Evolutionary conservation across 2,797 vertebrate genomes (phyloP).

Genomic region (Microhierax caerulescens): DNA sequence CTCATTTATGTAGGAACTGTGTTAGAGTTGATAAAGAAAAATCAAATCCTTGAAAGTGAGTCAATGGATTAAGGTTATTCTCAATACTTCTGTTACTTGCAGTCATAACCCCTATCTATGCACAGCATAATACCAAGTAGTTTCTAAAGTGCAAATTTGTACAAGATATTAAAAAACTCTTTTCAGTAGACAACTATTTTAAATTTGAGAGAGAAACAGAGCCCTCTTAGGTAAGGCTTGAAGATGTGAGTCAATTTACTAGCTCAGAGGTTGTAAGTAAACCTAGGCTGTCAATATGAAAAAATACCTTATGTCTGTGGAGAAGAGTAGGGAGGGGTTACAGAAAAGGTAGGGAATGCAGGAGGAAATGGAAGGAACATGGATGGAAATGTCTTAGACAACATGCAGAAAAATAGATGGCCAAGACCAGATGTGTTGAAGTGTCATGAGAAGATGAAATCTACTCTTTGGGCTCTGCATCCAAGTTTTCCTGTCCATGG

Average conservation of each 20-base stretch:
- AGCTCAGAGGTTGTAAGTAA: neutral
- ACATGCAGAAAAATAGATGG: neutral
- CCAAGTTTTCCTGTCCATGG: neutral
- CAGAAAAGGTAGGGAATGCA: neutral
- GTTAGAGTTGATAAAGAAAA: neutral
- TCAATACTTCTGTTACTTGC: neutral
- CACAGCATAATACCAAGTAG: neutral
- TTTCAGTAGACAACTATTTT: neutral
- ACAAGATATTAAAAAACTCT: neutral
- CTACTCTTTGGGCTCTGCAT: neutral
- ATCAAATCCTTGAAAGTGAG: neutral
- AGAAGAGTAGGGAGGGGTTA: neutral
- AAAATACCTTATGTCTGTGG: neutral
- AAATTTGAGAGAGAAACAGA: neutral
- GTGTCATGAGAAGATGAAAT: neutral
- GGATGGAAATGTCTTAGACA: neutral
- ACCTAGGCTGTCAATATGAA: neutral
- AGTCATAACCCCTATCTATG: neutral
- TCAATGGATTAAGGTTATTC: neutral
- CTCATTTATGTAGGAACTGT: neutral
- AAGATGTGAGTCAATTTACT: neutral
- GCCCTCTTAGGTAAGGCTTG: neutral
- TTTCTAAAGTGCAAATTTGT: neutral
- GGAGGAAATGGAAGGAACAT: neutral
- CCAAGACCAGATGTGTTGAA: neutral